Evolutionary conservation across 2,888 invertebrate species (phyloP), one percentile per base, ranked within the genome.

Genomic region (Resseliella maxima): DNA sequence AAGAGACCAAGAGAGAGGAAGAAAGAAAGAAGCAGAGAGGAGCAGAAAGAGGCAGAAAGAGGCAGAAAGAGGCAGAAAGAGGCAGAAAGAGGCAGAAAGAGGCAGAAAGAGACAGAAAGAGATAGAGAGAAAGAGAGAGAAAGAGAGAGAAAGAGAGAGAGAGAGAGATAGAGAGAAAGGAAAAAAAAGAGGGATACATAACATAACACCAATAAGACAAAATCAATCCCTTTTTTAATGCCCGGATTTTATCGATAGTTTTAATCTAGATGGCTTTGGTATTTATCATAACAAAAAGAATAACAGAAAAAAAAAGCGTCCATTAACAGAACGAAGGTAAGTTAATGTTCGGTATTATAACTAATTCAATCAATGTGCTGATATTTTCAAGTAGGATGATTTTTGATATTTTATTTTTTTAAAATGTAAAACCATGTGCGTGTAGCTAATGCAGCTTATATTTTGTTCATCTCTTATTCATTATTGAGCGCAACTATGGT

Each of bases 261-360:
- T 81, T n/a, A 21, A 81, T 81, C 81, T 81, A 18, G 81, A 81
- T 81, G 18, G 59, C n/a, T 59, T 59, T 12, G 59, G 59, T 59
- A 59, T 59, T 59, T 27, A 59, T 50, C 50, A 21, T 41, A 21
- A 21, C 50, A 59, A 59, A 59, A n/a, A 59, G 5, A 45, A 45
- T 45, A 12, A 45, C 6, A 54, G n/a, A 81, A 15, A 36, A 15
- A 8, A 81, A 18, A 36, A 10, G 0, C 21, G 35, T 59, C 81
- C 81, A 81, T 36, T 36, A 81, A 81, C 8, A 81, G 81, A 36
- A 81, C 36, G 2, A 36, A 59, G 59, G 59, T 59, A 59, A 81
- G 36, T 81, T 81, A 36, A 18, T 36, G 36, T 36, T 81, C 18
- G 15, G 35, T 31, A 15, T 31, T 64, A 64, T 31, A 64, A 64